A percentile compares a stretch with the other conserved stretches of the same genome.
Conservation (phyloP, 1,140 invertebrate genomes). For the Bombus picipes region DNA sequence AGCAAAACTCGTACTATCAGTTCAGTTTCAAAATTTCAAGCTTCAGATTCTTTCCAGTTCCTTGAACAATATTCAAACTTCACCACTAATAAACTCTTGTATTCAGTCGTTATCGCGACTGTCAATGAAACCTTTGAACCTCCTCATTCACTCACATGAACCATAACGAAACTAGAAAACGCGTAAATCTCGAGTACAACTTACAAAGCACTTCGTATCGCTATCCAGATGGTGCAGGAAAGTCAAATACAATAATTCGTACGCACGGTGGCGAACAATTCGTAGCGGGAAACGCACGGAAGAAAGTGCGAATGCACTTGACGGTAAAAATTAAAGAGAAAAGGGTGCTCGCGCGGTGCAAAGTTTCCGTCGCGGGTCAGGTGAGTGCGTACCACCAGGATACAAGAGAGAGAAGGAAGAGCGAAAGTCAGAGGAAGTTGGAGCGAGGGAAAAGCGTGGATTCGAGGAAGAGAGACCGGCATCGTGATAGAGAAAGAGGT, state of each 20-base stretch:
- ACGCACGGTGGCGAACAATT: not conserved
- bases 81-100: not conserved
- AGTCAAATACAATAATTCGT: no score
- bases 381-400: not conserved
- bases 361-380: constrained; percentile 26
- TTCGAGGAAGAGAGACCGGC: constrained; percentile 1
- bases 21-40: no score
- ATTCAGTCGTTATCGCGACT: not conserved
- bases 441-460: not conserved
- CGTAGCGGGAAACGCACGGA: not conserved
- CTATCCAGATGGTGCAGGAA: no score
- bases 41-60: no score
- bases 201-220: no score
- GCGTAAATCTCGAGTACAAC: no score
- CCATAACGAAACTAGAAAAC: no score
- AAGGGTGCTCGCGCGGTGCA: not conserved
- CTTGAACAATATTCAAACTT: not conserved
- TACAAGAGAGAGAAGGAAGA: not conserved
- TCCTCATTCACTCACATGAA: no score
- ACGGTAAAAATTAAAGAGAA: constrained; percentile 1
- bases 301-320: constrained; percentile 12
- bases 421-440: no score
- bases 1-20: no score
- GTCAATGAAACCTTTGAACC: not conserved
- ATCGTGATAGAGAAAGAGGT: constrained; percentile 13